Evolutionary conservation across 1,140 invertebrate species (phyloP).

Genomic region (Dendroctonus ponderosae): DNA sequence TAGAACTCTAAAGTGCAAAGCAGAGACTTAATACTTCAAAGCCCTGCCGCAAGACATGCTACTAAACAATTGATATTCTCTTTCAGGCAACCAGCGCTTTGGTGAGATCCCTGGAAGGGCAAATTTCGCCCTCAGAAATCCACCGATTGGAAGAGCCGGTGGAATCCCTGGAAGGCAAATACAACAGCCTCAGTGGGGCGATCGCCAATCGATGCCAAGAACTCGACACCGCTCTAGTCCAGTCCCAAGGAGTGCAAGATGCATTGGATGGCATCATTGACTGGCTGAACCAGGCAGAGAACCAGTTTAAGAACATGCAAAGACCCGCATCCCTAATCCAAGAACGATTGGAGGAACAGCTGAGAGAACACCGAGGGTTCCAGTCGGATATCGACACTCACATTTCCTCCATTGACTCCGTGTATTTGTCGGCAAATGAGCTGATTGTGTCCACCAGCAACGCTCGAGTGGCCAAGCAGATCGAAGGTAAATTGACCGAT

Average conservation of each 20-base stretch:
- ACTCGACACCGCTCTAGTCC: conserved; percentile 83
- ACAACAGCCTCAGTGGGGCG: conserved; percentile 69
- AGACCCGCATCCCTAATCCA: conserved; percentile 83
- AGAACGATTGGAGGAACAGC: conserved; percentile 85
- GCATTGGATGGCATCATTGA: conserved; percentile 79
- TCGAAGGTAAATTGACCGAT: conserved; percentile 84
- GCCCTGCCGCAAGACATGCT: too few species aligned
- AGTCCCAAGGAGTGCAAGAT: conserved; percentile 93
- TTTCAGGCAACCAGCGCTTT: conserved; percentile 66
- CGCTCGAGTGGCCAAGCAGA: conserved; percentile 81
- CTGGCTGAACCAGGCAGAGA: conserved; percentile 85
- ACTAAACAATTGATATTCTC: conserved; percentile 6
- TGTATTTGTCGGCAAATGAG: conserved; percentile 75
- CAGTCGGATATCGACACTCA: conserved; percentile 83
- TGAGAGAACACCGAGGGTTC: conserved; percentile 59
- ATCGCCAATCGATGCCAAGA: conserved; percentile 77
- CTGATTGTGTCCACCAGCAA: conserved; percentile 80
- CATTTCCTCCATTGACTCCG: conserved; percentile 77
- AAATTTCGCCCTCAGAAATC: conserved; percentile 74
- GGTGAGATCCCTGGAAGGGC: conserved; percentile 73
- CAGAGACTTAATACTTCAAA: too few species aligned
- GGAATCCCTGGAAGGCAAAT: conserved; percentile 72
- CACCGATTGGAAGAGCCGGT: conserved; percentile 77
- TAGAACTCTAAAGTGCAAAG: too few species aligned
- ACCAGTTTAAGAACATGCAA: conserved; percentile 68